Evolutionary conservation across 2,797 vertebrate genomes (phyloP).

Genomic region (Echiichthys vipera): DNA sequence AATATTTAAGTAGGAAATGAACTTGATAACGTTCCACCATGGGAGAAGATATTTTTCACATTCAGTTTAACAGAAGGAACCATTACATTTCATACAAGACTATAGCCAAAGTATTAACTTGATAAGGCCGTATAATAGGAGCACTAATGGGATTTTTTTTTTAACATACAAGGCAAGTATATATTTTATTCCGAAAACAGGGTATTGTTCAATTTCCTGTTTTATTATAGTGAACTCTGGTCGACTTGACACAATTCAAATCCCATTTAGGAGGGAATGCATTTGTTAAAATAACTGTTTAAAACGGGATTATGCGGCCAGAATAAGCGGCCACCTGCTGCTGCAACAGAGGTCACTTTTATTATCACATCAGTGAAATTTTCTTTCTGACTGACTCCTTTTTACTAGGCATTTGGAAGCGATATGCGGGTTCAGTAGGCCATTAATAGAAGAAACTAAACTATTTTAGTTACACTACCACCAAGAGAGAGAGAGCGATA

Average conservation of each 20-base stretch:
- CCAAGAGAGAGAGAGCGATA: not conserved
- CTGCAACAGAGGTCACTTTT: not conserved
- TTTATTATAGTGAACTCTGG: not conserved
- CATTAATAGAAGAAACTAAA: fast-evolving
- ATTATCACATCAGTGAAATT: not conserved
- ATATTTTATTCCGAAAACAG: constrained; percentile 43
- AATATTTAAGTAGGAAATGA: not conserved
- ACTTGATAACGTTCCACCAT: not conserved
- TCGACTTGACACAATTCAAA: constrained; percentile 10
- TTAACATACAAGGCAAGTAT: not conserved
- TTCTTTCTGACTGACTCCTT: not conserved
- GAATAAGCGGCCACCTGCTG: not conserved
- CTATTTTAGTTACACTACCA: not conserved
- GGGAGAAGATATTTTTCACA: too few species aligned
- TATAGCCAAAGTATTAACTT: not conserved
- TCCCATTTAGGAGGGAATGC: not conserved
- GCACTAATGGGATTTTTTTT: not conserved
- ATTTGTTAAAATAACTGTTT: not conserved
- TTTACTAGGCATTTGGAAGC: fast-evolving
- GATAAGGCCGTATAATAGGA: not conserved
- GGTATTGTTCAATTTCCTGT: constrained; percentile 13
- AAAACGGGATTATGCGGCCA: not conserved
- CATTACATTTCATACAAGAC: not conserved
- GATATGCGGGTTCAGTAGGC: not conserved
- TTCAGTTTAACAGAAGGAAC: not conserved